Conservation (phyloP, 2,797 vertebrate species). For the Neosilurus mollespiculum region DNA sequence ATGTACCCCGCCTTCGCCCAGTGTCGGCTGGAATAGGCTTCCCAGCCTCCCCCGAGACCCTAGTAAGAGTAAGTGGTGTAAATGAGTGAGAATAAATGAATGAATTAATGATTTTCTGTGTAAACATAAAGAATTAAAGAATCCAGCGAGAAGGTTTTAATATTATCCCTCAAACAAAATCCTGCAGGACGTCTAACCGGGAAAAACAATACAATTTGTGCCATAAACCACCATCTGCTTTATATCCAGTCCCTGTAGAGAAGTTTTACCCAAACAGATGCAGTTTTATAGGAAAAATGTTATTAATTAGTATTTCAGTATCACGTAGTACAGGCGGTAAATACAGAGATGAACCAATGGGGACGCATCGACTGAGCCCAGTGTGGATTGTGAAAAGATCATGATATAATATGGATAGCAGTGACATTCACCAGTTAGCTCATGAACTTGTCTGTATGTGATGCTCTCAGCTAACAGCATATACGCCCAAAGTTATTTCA, state of each 20-base stretch:
- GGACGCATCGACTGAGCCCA: no score
- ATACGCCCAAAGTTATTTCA: background rate
- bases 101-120: background rate
- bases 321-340: background rate
- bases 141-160: background rate
- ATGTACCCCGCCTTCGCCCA: no score
- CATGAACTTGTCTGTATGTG: no score
- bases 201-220: background rate
- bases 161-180: background rate
- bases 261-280: slow-evolving; percentile 4
- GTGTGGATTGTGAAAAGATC: background rate
- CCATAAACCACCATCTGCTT: slow-evolving; percentile 29
- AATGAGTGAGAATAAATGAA: no score
- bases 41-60: no score
- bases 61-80: no score
- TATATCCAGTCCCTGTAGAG: background rate
- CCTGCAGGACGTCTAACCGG: background rate
- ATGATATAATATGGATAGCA: background rate
- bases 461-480: background rate
- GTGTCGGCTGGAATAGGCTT: no score
- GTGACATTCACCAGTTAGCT: background rate
- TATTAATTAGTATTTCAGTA: slow-evolving; percentile 1
- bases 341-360: background rate
- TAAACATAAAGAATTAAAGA: background rate
- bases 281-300: background rate